Evolutionary conservation across 2,888 invertebrate genomes (phyloP).

Genomic region (Exephanes ischioxanthus): DNA sequence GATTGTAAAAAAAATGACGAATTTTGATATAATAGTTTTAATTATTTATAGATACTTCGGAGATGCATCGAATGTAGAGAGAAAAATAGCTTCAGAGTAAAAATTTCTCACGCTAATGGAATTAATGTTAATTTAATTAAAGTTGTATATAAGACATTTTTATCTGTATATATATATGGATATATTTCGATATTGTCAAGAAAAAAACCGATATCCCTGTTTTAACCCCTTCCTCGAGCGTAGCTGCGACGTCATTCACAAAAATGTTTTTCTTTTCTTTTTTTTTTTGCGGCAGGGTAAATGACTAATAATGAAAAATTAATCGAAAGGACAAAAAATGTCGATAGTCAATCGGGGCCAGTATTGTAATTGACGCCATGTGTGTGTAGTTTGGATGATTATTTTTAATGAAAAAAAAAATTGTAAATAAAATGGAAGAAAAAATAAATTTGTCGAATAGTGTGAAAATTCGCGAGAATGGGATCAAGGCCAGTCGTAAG

Average conservation of each 20-base stretch:
- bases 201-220: background rate
- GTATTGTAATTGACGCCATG: slow-evolving; percentile 72
- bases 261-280: slow-evolving; percentile 20
- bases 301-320: background rate
- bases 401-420: slow-evolving; percentile 19
- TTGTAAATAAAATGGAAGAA: slow-evolving; percentile 3
- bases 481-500: slow-evolving; percentile 79
- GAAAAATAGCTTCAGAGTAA: slow-evolving; percentile 5
- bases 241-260: slow-evolving; percentile 22
- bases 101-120: background rate
- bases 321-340: background rate
- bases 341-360: slow-evolving; percentile 78
- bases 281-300: slow-evolving; percentile 4
- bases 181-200: background rate
- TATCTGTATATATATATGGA: background rate
- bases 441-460: slow-evolving; percentile 3
- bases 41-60: slow-evolving; percentile 10
- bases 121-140: slow-evolving; percentile 11
- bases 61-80: slow-evolving; percentile 13
- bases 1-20: background rate
- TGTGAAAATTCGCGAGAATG: slow-evolving; percentile 70
- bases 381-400: slow-evolving; percentile 17
- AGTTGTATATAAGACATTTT: slow-evolving; percentile 22
- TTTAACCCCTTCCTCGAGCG: background rate
- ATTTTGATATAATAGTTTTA: slow-evolving; percentile 7